Percentiles rank a stretch among this genome's conserved stretches.
Conservation (phyloP, 64 coral and sea anemone genomes). For the Montipora capricornis region DNA sequence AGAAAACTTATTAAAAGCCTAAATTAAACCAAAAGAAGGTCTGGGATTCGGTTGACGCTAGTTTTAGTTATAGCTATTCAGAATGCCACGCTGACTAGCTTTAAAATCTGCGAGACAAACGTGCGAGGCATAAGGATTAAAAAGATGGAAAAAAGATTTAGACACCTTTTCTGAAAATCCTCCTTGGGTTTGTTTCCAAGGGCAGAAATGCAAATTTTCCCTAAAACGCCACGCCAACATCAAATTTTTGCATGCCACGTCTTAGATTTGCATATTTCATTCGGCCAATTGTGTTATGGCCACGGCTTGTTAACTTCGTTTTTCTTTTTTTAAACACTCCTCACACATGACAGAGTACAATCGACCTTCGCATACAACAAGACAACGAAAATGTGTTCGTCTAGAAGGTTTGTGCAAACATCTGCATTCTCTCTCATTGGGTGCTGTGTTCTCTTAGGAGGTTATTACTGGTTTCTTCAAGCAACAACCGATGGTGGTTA, state of each 20-base stretch:
- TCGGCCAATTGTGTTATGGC: neutral
- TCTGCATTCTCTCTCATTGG: neutral
- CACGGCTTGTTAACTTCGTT: neutral
- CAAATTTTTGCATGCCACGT: neutral
- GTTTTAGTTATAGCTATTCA: too few species aligned
- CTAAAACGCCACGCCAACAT: neutral
- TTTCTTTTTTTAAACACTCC: too few species aligned
- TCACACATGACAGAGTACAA: too few species aligned
- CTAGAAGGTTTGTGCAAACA: slow-evolving; percentile 4
- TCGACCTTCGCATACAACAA: neutral
- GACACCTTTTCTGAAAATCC: too few species aligned
- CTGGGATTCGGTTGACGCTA: too few species aligned
- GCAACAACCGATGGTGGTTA: slow-evolving; percentile 15
- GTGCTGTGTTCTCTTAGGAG: neutral
- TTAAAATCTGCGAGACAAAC: too few species aligned
- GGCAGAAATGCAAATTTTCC: neutral
- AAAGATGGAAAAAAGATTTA: too few species aligned
- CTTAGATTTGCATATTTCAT: neutral
- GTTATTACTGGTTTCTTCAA: neutral
- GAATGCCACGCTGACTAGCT: too few species aligned
- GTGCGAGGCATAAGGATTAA: too few species aligned
- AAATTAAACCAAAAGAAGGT: too few species aligned
- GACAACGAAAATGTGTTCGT: slow-evolving; percentile 3
- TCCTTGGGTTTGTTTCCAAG: too few species aligned
- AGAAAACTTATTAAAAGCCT: too few species aligned